A percentile compares a stretch with the other conserved stretches of the same genome.
These are phyloP conservation scores for Gerris buenoi DNA, from an alignment of 1,140 invertebrate species.

Conservation along the genomic window DNA sequence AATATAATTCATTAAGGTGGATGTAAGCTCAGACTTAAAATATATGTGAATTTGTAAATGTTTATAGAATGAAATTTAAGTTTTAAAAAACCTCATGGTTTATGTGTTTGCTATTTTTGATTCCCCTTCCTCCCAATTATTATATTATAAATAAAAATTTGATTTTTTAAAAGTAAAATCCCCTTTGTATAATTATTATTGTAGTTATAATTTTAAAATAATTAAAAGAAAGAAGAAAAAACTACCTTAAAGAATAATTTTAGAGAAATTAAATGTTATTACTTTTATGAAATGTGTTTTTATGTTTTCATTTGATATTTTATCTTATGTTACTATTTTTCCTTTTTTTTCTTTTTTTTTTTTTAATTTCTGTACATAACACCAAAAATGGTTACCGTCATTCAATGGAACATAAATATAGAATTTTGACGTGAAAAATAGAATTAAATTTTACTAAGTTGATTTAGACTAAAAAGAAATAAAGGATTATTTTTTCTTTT, in stretches of 20 bases:
- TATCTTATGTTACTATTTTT: not conserved
- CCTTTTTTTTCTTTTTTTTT: not conserved
- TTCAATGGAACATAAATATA: not conserved
- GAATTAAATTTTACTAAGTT: not conserved
- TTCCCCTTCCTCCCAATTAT: too few relatives aligned
- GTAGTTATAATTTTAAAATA: too few relatives aligned
- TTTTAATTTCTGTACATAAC: not conserved
- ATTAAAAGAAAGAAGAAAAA: too few relatives aligned
- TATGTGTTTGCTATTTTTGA: too few relatives aligned
- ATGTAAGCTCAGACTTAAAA: too few relatives aligned
- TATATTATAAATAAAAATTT: too few relatives aligned
- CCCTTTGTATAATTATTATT: too few relatives aligned
- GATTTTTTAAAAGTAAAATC: too few relatives aligned
- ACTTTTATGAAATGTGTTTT: not conserved
- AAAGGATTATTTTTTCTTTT: not conserved
- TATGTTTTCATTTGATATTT: slow-evolving; percentile 7
- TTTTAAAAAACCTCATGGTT: too few relatives aligned
- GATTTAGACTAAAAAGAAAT: not conserved
- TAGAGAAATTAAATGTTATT: slow-evolving; percentile 1
- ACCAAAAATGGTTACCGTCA: not conserved
- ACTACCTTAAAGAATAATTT: not conserved
- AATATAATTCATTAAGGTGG: too few relatives aligned
- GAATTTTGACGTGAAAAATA: not conserved
- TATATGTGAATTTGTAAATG: too few relatives aligned
- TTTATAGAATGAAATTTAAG: too few relatives aligned